These are phyloP conservation scores for Rotaria sp. DNA, from an alignment of 2,888 invertebrate species.

Conservation along the genomic window DNA sequence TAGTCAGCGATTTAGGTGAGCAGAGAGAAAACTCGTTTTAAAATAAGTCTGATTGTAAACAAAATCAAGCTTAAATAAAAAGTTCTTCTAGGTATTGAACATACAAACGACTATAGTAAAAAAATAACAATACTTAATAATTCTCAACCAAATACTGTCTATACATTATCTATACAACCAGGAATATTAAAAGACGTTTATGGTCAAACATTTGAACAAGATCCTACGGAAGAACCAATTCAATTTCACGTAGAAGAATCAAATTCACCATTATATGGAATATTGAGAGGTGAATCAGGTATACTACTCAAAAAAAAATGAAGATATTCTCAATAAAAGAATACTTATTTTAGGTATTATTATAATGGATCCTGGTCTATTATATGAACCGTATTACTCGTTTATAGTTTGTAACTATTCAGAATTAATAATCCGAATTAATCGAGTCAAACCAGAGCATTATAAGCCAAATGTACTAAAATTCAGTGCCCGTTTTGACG, in stretches of 20 bases:
- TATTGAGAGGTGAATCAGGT: neutral
- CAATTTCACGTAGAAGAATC: neutral
- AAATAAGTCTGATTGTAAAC: too few species aligned
- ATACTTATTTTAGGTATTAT: conserved; percentile 1
- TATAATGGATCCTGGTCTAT: conserved; percentile 1
- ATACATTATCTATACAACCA: neutral
- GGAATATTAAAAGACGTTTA: neutral
- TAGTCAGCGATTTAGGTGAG: too few species aligned
- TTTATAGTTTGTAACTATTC: conserved; percentile 3
- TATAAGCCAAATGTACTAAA: neutral
- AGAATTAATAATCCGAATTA: neutral
- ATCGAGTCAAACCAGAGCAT: neutral
- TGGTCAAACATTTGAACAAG: neutral
- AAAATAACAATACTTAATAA: conserved; percentile 8
- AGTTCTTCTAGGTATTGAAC: neutral
- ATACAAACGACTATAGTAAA: neutral
- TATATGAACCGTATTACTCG: neutral
- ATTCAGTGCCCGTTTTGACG: neutral
- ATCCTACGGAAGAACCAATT: neutral
- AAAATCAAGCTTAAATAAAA: neutral
- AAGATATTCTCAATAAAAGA: neutral
- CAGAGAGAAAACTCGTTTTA: too few species aligned
- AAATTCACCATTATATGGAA: neutral
- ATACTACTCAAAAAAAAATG: neutral
- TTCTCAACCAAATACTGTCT: conserved; percentile 4